Percentiles rank a stretch among this genome's conserved stretches.
Conservation (phyloP, 2,888 invertebrate species). For the Pyrgus malvae region DNA sequence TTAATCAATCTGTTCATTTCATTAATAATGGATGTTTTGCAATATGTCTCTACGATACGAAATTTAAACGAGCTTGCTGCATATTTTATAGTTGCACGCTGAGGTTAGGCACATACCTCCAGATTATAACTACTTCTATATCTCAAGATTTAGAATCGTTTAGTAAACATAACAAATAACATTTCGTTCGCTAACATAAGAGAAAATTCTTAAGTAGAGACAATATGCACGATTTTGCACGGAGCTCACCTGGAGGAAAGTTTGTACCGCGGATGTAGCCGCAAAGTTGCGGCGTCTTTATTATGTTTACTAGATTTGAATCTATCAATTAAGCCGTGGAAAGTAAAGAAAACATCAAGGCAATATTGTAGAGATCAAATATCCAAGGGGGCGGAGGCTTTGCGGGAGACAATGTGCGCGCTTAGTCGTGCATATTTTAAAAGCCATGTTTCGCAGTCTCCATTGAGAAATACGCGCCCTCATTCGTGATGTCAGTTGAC, state of each 20-base stretch:
- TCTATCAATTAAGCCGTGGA: not conserved
- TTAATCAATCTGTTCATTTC: conserved; percentile 3
- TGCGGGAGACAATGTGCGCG: conserved; percentile 57
- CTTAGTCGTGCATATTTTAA: conserved; percentile 76
- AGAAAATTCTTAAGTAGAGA: conserved; percentile 8
- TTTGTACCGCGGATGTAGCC: conserved; percentile 34
- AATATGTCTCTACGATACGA: conserved; percentile 1
- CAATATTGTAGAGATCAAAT: not conserved
- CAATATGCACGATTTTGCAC: conserved; percentile 8
- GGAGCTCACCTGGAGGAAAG: conserved; percentile 37
- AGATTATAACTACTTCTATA: too few species aligned
- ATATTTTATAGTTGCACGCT: not conserved
- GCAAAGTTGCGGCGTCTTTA: conserved; percentile 40
- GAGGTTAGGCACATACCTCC: not conserved
- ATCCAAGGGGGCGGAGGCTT: conserved; percentile 33
- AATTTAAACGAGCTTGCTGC: conserved; percentile 11
- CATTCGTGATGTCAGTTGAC: conserved; percentile 73
- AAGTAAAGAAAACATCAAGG: not conserved
- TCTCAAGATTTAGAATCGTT: too few species aligned
- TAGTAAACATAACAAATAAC: too few species aligned
- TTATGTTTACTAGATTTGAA: not conserved
- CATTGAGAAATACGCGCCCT: conserved; percentile 77
- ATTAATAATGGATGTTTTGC: conserved; percentile 15
- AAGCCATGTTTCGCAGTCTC: conserved; percentile 76
- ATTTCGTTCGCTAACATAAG: conserved; percentile 1